Conservation (phyloP, 2,113 vertebrate species). For the Cynoglossus semilaevis region DNA sequence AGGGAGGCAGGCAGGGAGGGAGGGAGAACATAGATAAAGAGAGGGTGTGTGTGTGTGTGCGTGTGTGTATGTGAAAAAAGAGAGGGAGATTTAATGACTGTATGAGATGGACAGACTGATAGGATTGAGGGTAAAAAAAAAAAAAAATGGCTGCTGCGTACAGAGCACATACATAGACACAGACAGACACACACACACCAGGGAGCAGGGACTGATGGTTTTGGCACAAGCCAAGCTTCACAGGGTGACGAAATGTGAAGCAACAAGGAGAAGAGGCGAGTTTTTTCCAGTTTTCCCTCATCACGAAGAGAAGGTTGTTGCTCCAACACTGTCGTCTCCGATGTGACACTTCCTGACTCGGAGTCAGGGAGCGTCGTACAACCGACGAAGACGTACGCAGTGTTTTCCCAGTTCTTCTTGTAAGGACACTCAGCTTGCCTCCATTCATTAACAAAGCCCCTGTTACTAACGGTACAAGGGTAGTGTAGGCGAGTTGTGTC, state of each 20-base stretch:
- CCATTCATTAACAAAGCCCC: neutral
- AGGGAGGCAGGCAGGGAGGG: constrained; percentile 21
- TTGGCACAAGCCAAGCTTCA: constrained; percentile 63
- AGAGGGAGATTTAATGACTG: constrained; percentile 77
- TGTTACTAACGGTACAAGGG: neutral
- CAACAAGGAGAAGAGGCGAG: constrained; percentile 66
- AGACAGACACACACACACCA: constrained; percentile 33
- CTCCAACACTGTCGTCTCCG: constrained; percentile 50
- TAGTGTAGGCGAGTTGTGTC: too few species aligned
- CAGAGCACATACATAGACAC: constrained; percentile 26
- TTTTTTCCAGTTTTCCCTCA: constrained; percentile 64
- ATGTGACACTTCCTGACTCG: constrained; percentile 71
- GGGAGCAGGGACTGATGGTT: constrained; percentile 52
- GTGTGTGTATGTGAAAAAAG: constrained; percentile 12
- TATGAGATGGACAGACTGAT: constrained; percentile 71
- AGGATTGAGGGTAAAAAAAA: constrained; percentile 58
- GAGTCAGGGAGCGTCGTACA: constrained; percentile 19
- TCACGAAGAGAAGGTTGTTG: constrained; percentile 56
- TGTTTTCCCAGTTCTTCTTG: neutral
- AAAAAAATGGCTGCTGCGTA: constrained; percentile 48
- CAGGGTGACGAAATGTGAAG: constrained; percentile 78
- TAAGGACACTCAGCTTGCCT: neutral
- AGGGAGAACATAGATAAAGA: constrained; percentile 4
- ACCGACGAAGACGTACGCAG: neutral
- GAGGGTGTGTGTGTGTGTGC: constrained; percentile 18